Conservation (phyloP, 2,888 invertebrate species). For the Andrena haemorrhoa region DNA sequence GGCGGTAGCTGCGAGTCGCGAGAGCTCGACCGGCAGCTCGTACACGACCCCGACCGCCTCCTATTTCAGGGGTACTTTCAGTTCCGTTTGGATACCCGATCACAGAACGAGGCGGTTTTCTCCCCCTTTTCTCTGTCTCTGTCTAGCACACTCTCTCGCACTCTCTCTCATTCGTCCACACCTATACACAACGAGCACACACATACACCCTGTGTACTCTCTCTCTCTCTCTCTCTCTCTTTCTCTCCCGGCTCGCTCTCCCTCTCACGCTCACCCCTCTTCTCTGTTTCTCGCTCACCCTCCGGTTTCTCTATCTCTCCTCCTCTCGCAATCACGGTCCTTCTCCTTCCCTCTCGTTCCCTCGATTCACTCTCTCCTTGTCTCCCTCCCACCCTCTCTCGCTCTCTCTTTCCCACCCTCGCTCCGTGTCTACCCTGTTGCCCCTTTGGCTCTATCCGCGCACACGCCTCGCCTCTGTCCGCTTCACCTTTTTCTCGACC, state of each 20-base stretch:
- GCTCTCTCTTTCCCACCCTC: constrained; percentile 23
- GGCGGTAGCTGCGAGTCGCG: constrained; percentile 80
- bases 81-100: constrained; percentile 66
- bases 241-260: constrained; percentile 5
- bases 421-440: constrained; percentile 38
- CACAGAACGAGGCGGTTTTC: constrained; percentile 63
- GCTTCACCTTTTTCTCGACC: constrained; percentile 59
- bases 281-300: constrained; percentile 3
- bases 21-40: constrained; percentile 72
- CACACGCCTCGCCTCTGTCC: constrained; percentile 63
- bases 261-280: constrained; percentile 4
- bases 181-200: background rate
- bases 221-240: constrained; percentile 1
- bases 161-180: constrained; percentile 20
- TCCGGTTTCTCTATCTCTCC: background rate
- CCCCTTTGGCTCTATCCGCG: constrained; percentile 62
- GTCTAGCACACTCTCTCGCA: constrained; percentile 36
- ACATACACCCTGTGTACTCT: background rate
- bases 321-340: background rate
- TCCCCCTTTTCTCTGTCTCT: constrained; percentile 39
- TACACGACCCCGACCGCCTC: constrained; percentile 70
- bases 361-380: background rate
- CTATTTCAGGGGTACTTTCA: constrained; percentile 67
- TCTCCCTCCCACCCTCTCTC: background rate
- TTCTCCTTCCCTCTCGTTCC: background rate